Base-by-base conservation (phyloP, 1,140 invertebrate genomes). In the Hormaphis cornu region DNA sequence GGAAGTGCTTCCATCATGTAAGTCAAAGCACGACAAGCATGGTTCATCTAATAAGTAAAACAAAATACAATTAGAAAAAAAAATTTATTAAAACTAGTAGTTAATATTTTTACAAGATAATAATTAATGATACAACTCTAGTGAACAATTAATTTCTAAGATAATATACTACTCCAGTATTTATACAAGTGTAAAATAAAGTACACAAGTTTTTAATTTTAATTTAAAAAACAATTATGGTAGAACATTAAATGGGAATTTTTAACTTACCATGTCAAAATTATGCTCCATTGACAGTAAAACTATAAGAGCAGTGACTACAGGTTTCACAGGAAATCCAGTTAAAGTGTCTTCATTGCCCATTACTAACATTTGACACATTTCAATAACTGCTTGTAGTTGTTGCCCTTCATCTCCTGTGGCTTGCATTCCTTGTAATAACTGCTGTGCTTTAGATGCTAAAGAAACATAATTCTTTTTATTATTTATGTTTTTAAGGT, bases 1-100 rank as follows among this genome's bases (percentile, higher is more conserved):
- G 97, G 97, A 59, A 99, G 76, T 3, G 96, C 95, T 80, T 99
- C 97, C 87, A 99, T 92, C 95, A 99, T 98, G 78, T 99, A 98
- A 1, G 96, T 98, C 12, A 99, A 82, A 8, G 96, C 96, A 52
- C 97, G 88, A 79, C 95, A 98, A 0, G 96, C 95, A 79, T 98
- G 94, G 76, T 98, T 97, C 96, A 99, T 99, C 87, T 89, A 77
- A 1, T 76, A 75, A 73, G 73, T 71, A 71, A 69, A 69, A 53
- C 1, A 70, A 33, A 30, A 37, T n/a, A n/a, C 4, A 33, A 56
- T 1, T 2, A 33, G 10, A 58, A 33, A 58, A 16, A 16, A 22
- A 26, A n/a, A n/a, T n/a, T n/a, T n/a, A n/a, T n/a, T n/a, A n/a
- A n/a, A n/a, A n/a, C n/a, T n/a, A n/a, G n/a, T n/a, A n/a, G n/a